Conservation (phyloP, 2,888 invertebrate genomes). For the Deilephila elpenor region DNA sequence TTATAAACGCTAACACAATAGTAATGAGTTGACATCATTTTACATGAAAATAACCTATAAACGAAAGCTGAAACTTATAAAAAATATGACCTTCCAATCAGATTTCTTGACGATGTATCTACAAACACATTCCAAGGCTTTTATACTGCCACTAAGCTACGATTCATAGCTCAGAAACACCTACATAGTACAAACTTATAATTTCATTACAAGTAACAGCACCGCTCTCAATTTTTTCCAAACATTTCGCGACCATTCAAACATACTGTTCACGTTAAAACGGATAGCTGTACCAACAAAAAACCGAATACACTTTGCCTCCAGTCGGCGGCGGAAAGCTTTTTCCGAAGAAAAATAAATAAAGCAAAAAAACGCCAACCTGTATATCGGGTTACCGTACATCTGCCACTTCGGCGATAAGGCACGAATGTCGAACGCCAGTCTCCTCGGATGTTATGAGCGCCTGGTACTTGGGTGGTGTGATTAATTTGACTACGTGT, state of each 20-base stretch:
- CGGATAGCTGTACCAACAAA: conserved; percentile 40
- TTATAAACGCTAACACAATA: no score
- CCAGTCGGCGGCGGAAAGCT: conserved; percentile 53
- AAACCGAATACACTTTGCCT: conserved; percentile 52
- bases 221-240: conserved; percentile 14
- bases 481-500: conserved; percentile 37
- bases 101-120: no score
- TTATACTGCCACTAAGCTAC: background rate
- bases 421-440: conserved; percentile 42
- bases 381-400: conserved; percentile 53
- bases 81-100: no score
- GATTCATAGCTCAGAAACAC: background rate
- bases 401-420: conserved; percentile 50
- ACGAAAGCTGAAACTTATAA: no score
- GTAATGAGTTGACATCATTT: no score
- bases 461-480: conserved; percentile 44
- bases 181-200: background rate
- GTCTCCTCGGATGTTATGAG: conserved; percentile 37
- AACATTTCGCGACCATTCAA: conserved; percentile 32
- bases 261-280: conserved; percentile 41
- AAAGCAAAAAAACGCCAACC: conserved; percentile 34
- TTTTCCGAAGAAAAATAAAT: conserved; percentile 45
- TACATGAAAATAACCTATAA: no score
- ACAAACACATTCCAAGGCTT: background rate
- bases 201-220: background rate